Base-by-base conservation (phyloP, 2,888 invertebrate species). In the Protonemura montana region DNA sequence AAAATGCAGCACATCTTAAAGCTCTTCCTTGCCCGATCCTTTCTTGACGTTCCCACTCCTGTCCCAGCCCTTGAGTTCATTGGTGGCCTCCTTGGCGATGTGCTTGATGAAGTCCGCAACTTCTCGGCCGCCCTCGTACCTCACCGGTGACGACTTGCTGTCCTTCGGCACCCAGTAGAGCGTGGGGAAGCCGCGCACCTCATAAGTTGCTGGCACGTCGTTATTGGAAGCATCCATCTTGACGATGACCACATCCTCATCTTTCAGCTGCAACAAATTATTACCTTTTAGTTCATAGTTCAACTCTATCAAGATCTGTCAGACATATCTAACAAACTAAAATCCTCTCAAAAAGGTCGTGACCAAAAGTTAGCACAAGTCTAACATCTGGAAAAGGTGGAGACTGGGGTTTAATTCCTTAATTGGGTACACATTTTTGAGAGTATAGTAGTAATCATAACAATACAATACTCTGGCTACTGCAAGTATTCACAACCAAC, bases 141-240 rank as follows among this genome's bases (percentile, higher is more conserved):
- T 94, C 87, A 95, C 94, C 30, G 98, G 98, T 88, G 93, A 94
- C 90, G 94, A 92, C 91, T 96, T 96, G 85, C 92, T 91, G 90
- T 97, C 95, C 91, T 97, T 98, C 16, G 98, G 96, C 88, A 96
- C 94, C 98, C 98, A 99, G 94, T 94, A 99, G 87, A 99, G 93
- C 5, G 99, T 99, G 86, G 99, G 99, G 95, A 99, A 99, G 13
- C 99, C 99, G 87, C 95, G 94, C 13, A 99, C 99, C 90, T 98
- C 97, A 91, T 94, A 99, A 10, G 93, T 92, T 88, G 95, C 93
- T 88, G 99, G 98, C 89, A 99, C 99, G 93, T 99, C 99, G 91
- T 99, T 99, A 88, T 98, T 97, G 16, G 99, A 99, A 21, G 99
- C 99, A 92, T 99, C 99, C 93, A 99, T 97, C 92, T 99, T 99